Evolutionary conservation across 2,888 invertebrate species (phyloP), one percentile per base, ranked within the genome.

Genomic region (Pinctada fucata): DNA sequence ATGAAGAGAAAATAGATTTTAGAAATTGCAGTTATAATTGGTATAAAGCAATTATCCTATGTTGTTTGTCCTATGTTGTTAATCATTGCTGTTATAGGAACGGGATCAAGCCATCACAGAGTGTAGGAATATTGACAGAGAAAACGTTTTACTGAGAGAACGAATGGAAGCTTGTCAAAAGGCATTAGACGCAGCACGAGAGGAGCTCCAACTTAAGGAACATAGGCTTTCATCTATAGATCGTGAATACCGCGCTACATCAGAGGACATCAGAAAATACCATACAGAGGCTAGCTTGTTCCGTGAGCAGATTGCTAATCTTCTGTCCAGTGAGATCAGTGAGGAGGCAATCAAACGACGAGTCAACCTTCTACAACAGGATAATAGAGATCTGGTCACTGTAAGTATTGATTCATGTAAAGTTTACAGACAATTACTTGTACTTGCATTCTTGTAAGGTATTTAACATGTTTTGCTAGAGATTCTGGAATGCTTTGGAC

Each of bases 331-430:
- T 31, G 85, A 87, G 5, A 86, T 88, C 3, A 86, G 85, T 64
- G 92, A 92, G 51, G 92, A 92, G 47, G 75, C 82, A 3, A 88
- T 92, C 72, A 87, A 86, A 68, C 89, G 90, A 49, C 83, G 86
- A 48, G 84, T 92, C 13, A 82, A 85, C 73, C 71, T 76, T 8
- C 77, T 92, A 45, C 76, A 82, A 4, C 78, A 81, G 48, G 80
- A 83, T 50, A 82, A 84, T 67, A 85, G 88, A 70, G 92, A 92
- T 68, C 82, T 86, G 48, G 84, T 84, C 73, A 80, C 84, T 73
- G 92, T 92, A 83, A 87, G 89, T 80, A 63, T 16, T 51, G 10
- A 65, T 66, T 76, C 51, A 47, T n/a, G n/a, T n/a, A n/a, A n/a
- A 48, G 3, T 64, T 70, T 2, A 45, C 47, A 71, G 68, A 58